Percentiles rank a stretch among this genome's conserved stretches.
Evolutionary conservation across 2,888 invertebrate genomes (phyloP).

Genomic region (Oxytorus armatus): DNA sequence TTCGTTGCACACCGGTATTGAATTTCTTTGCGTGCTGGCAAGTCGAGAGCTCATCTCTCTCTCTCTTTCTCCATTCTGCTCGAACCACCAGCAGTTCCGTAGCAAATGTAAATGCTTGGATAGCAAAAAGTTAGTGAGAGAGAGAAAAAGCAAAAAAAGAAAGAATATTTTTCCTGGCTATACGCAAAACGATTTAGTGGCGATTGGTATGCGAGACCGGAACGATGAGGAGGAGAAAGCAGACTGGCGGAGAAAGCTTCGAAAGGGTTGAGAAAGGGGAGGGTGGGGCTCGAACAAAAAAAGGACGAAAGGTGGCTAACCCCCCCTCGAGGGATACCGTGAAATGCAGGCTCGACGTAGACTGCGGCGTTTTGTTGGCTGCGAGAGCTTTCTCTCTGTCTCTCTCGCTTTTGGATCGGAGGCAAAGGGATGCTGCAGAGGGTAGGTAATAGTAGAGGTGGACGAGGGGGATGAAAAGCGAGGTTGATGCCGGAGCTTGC

Average conservation of each 20-base stretch:
- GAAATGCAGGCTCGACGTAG: conserved; percentile 48
- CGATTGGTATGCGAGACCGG: conserved; percentile 68
- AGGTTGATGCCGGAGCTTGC: conserved; percentile 59
- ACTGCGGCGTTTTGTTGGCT: conserved; percentile 47
- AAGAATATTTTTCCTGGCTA: conserved; percentile 54
- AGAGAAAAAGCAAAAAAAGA: conserved; percentile 3
- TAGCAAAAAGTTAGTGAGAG: conserved; percentile 11
- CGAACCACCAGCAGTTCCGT: conserved; percentile 14
- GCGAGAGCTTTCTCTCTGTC: conserved; percentile 19
- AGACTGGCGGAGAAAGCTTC: conserved; percentile 38
- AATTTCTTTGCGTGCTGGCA: conserved; percentile 42
- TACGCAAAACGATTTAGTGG: conserved; percentile 72
- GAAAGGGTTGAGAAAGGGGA: conserved; percentile 40
- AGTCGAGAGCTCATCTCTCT: conserved; percentile 36
- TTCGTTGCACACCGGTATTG: conserved; percentile 27
- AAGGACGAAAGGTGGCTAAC: conserved; percentile 39
- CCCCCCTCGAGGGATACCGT: conserved; percentile 49
- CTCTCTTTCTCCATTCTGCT: conserved; percentile 1
- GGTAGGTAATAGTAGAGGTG: conserved; percentile 32
- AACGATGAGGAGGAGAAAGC: conserved; percentile 58
- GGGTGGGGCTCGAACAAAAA: conserved; percentile 29
- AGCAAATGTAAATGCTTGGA: conserved; percentile 67
- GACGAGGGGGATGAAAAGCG: conserved; percentile 45
- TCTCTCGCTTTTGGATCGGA: conserved; percentile 25
- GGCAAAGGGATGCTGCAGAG: conserved; percentile 44